Base-by-base conservation (phyloP, 2,888 invertebrate species). In the Scaptomyza caliginosa region DNA sequence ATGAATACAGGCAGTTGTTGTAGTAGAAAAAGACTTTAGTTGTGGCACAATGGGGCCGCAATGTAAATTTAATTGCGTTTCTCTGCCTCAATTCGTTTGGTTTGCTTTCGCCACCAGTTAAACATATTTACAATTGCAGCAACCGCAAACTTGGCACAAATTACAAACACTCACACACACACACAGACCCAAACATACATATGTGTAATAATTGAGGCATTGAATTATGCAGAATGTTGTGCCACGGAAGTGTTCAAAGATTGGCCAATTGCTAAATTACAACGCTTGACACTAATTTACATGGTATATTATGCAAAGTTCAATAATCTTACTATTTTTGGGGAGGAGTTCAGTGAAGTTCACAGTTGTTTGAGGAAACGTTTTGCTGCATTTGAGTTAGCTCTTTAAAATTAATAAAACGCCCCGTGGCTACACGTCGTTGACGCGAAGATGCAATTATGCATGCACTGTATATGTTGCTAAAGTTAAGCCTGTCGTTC, bases 11-110 rank as follows among this genome's bases (percentile, higher is more conserved):
- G 34, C 16, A 16, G 28, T n/a, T 30, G 28, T 30, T 4, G 21
- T 54, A 67, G 51, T 13, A 21, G 13, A 57, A 52, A 48, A 24
- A 30, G 8, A 17, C 39, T 54, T 30, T 36, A 13, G 52, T 34
- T 40, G 1, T 42, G 24, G 28, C 56, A 24, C 26, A 26, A 46
- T 46, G 26, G 16, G 39, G 34, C 69, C 54, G 38, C 74, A 69
- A 69, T 74, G 65, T 63, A 58, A 68, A 76, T 68, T 60, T 71
- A 81, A 84, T 71, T 78, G 73, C 59, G 42, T 75, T 77, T 64
- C 59, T 60, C 59, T 28, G 30, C 38, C 13, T 8, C 42, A 16
- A 39, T n/a, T 17, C 13, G 5, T 30, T 42, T 38, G 6, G 32
- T 59, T 67, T 56, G 24, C 39, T 6, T 24, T 64, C 36, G 38